Percentiles rank a stretch among this genome's conserved stretches.
These are phyloP conservation scores for Bagarius yarrelli DNA, from an alignment of 2,113 vertebrate species.

Conservation along the genomic window DNA sequence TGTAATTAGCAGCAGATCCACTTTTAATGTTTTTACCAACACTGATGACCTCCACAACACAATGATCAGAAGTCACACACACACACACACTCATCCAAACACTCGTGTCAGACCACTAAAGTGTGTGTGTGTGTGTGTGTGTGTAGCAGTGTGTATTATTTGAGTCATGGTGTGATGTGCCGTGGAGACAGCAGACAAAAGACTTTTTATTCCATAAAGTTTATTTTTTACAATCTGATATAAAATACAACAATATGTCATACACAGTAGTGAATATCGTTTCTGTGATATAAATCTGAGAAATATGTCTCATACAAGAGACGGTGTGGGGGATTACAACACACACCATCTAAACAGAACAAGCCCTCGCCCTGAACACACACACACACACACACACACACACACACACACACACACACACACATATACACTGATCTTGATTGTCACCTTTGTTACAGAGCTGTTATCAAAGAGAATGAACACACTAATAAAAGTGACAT, in stretches of 20 bases:
- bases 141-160: background rate
- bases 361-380: constrained; percentile 13
- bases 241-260: constrained; percentile 49
- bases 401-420: constrained; percentile 6
- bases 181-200: background rate
- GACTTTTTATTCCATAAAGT: constrained; percentile 29
- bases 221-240: constrained; percentile 53
- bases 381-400: constrained; percentile 3
- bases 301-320: constrained; percentile 50
- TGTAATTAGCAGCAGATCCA: background rate
- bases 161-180: background rate
- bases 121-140: background rate
- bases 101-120: no score
- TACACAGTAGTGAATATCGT: constrained; percentile 37
- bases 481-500: background rate
- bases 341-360: constrained; percentile 43
- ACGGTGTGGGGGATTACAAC: constrained; percentile 50
- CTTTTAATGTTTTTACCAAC: background rate
- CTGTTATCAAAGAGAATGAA: background rate
- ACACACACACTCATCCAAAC: background rate
- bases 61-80: no score
- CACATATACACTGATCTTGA: background rate
- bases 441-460: constrained; percentile 3
- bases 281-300: constrained; percentile 30
- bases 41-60: background rate